Evolutionary conservation across 2,113 vertebrate genomes (phyloP), one percentile per base, ranked within the genome.

Genomic region (Marcusenius ussheri): DNA sequence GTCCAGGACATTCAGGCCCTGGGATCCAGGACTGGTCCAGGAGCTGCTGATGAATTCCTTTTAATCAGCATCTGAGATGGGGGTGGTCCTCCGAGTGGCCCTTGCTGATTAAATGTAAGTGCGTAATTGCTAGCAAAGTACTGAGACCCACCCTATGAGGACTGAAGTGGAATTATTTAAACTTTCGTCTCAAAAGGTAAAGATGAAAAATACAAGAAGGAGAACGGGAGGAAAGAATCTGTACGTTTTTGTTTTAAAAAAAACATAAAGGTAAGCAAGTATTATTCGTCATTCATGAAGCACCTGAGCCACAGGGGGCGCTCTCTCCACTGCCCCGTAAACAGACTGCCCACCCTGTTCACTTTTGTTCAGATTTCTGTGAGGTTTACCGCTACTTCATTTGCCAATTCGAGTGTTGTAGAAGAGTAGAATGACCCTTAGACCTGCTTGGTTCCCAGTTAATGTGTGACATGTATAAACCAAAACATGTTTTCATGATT

Each of bases 41-140:
- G 94, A 95, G 94, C 94, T 95, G 95, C 95, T 94, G 94, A 94
- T 95, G 94, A 95, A 94, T 94, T 95, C 94, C 94, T 94, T 95
- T 95, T 96, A 96, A 95, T 96, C 94, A 95, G 94, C 92, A 93
- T 94, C 94, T 95, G 94, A 95, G 95, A 96, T 95, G 94, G 95
- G 94, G 94, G 94, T 95, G 94, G 95, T 94, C 95, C 93, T 93
- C 95, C 93, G 94, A 94, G 93, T 94, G 92, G 94, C 95, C 94
- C 94, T 94, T 94, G 93, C 95, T 96, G 95, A 95, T 95, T 95
- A 95, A 95, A 95, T 95, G 93, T 95, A 95, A 96, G 95, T 95
- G 93, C 95, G 95, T 96, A 96, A 95, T 95, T 95, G 95, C 94
- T 35, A 51, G 85, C 27, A 93, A 94, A 95, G 95, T 94, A 94